Evolutionary conservation across 1,140 invertebrate genomes (phyloP).

Genomic region (Onthophagus taurus): DNA sequence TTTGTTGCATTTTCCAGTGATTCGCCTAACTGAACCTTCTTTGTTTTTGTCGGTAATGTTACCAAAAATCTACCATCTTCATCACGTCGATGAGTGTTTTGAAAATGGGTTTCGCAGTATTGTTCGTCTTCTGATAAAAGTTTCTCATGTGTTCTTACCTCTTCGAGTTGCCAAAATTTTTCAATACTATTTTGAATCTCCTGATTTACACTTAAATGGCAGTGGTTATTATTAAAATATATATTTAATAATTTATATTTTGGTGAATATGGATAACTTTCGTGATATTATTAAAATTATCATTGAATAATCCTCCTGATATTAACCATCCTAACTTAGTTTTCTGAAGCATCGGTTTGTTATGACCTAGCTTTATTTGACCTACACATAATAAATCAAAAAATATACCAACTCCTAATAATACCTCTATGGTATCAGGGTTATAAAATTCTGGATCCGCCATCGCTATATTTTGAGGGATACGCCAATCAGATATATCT

Average conservation of each 20-base stretch:
- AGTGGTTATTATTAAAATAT: background rate
- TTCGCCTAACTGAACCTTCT: constrained; percentile 19
- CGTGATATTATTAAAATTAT: no score
- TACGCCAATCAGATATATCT: background rate
- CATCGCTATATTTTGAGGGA: constrained; percentile 12
- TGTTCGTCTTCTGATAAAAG: background rate
- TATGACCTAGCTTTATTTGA: constrained; percentile 1
- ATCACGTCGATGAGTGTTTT: background rate
- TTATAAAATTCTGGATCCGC: constrained; percentile 15
- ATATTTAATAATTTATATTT: no score
- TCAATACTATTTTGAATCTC: constrained; percentile 4
- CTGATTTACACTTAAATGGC: constrained; percentile 2
- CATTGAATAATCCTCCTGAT: background rate
- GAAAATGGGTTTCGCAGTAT: constrained; percentile 9
- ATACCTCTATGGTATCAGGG: constrained; percentile 13
- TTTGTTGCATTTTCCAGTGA: constrained; percentile 22
- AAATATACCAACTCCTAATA: constrained; percentile 15
- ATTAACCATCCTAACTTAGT: constrained; percentile 13
- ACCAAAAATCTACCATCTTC: constrained; percentile 20
- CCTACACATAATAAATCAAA: constrained; percentile 7
- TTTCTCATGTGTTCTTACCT: background rate
- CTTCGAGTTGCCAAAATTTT: constrained; percentile 10
- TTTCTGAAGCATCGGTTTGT: constrained; percentile 19
- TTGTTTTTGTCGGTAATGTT: constrained; percentile 15
- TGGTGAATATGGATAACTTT: no score